Evolutionary conservation across 1,140 invertebrate species (phyloP).

Genomic region (Microplitis mediator): DNA sequence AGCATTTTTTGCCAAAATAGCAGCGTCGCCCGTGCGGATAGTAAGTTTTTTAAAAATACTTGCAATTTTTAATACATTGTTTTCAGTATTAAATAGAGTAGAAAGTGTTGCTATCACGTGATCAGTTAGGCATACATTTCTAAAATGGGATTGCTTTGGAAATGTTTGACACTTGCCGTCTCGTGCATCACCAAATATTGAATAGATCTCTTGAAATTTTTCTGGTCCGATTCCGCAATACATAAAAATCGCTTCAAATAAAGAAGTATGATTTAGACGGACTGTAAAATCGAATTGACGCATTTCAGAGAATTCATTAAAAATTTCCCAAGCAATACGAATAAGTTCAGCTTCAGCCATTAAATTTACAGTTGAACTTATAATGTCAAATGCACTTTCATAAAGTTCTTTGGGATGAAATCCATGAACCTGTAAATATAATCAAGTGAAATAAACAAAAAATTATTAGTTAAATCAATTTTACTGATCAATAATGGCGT

Average conservation of each 20-base stretch:
- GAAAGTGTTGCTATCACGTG: conserved; percentile 73
- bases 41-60: conserved; percentile 68
- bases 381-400: conserved; percentile 93
- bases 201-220: conserved; percentile 72
- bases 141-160: conserved; percentile 75
- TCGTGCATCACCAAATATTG: conserved; percentile 68
- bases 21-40: conserved; percentile 69
- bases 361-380: conserved; percentile 73
- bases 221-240: conserved; percentile 80
- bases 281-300: conserved; percentile 74
- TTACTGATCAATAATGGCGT: conserved; percentile 71
- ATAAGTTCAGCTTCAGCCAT: conserved; percentile 87
- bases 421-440: conserved; percentile 63
- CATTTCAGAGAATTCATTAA: conserved; percentile 73
- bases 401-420: conserved; percentile 87
- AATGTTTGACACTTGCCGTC: conserved; percentile 71
- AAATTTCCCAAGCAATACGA: conserved; percentile 77
- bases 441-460: background rate
- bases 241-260: conserved; percentile 79
- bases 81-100: conserved; percentile 76
- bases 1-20: conserved; percentile 70
- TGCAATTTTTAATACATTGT: conserved; percentile 68
- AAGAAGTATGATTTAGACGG: conserved; percentile 81
- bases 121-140: conserved; percentile 72
- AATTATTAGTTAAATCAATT: conserved; percentile 13